phyloP scores from a whole-genome alignment of 2,797 vertebrate species.

The Macropus fuliginosus region DNA sequence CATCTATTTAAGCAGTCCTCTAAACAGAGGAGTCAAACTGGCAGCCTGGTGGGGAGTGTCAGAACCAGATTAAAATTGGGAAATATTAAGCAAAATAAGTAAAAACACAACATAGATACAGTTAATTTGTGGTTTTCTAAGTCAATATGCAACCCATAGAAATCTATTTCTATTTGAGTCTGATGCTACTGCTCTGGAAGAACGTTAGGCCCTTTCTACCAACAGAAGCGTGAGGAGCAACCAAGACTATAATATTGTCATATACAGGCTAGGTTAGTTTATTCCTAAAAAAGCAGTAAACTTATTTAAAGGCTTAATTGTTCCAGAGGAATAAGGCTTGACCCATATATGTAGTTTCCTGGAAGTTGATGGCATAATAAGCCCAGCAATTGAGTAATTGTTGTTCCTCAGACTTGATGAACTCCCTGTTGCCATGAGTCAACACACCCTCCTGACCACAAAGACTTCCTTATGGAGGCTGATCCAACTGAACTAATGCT shows the following conservation, averaged over 20 bases:
- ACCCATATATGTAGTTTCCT: background rate
- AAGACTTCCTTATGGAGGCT: background rate
- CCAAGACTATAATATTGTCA: background rate
- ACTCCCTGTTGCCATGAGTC: background rate
- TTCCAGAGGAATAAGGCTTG: background rate
- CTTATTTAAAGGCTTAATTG: background rate
- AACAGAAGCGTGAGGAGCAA: background rate
- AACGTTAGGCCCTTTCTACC: background rate
- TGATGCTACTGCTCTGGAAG: background rate
- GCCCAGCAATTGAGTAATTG: background rate
- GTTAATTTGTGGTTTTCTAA: background rate
- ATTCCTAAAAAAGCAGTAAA: background rate
- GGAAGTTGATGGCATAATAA: background rate
- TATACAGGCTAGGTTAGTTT: background rate
- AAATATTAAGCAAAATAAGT: background rate
- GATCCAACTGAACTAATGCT: background rate
- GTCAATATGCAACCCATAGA: background rate
- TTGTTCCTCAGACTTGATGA: background rate
- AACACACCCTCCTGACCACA: background rate
- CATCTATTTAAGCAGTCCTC: background rate
- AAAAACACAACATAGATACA: background rate
- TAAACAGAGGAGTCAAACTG: background rate
- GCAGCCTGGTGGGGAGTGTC: background rate
- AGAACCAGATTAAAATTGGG: background rate
- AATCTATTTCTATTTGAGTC: background rate